Percentiles rank a stretch among this genome's conserved stretches.
These are phyloP conservation scores for Gortyna flavago DNA, from an alignment of 2,888 invertebrate genomes.

Conservation along the genomic window DNA sequence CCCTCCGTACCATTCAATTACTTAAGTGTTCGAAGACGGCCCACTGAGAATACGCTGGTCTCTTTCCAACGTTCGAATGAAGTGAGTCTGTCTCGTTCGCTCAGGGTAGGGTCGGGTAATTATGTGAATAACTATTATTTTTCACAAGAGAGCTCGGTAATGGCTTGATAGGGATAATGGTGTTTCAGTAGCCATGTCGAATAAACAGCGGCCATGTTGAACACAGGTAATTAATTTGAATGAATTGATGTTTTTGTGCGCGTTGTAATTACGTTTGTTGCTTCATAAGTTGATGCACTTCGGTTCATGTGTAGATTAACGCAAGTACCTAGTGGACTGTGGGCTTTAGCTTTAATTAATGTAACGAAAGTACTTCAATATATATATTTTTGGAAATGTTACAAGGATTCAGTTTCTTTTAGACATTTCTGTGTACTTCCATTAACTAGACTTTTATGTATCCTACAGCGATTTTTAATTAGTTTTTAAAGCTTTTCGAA, in stretches of 20 bases:
- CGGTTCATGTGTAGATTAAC: constrained; percentile 46
- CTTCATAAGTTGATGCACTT: constrained; percentile 38
- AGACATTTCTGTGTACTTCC: not conserved
- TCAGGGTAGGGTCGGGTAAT: constrained; percentile 84
- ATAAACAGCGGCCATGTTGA: constrained; percentile 77
- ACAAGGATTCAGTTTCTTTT: not conserved
- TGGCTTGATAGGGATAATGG: constrained; percentile 85
- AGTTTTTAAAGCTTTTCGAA: not conserved
- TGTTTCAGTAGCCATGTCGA: constrained; percentile 72
- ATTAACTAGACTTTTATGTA: not conserved
- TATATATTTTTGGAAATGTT: not conserved
- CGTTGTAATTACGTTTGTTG: constrained; percentile 46
- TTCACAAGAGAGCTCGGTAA: constrained; percentile 85
- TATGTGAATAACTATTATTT: constrained; percentile 89
- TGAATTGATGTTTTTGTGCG: constrained; percentile 73
- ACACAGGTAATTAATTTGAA: constrained; percentile 82
- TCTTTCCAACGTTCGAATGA: constrained; percentile 70
- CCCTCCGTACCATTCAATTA: constrained; percentile 87
- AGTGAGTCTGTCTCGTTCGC: constrained; percentile 68
- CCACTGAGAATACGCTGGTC: constrained; percentile 75
- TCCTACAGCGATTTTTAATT: not conserved
- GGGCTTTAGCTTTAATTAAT: not conserved
- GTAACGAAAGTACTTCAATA: not conserved
- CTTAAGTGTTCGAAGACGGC: constrained; percentile 85
- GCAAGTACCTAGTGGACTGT: not conserved